phyloP scores from a whole-genome alignment of 2,888 invertebrate genomes.

The Cerceris rybyensis region DNA sequence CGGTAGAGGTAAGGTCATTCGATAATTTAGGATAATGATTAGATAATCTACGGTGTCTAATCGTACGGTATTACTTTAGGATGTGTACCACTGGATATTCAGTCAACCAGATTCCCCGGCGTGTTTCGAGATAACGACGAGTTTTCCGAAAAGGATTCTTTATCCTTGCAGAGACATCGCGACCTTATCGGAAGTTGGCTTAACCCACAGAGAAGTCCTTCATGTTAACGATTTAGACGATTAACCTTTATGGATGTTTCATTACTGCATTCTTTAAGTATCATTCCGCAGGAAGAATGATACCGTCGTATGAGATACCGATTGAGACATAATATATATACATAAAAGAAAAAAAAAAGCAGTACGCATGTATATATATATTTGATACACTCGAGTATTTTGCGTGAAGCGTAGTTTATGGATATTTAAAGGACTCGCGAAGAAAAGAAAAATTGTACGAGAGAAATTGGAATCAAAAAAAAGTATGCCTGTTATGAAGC shows the following conservation, averaged over 20 bases:
- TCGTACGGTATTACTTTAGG: slow-evolving; percentile 83
- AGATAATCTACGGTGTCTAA: not conserved
- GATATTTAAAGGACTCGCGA: slow-evolving; percentile 26
- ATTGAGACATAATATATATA: slow-evolving; percentile 61
- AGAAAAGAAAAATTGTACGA: slow-evolving; percentile 34
- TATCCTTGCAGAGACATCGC: slow-evolving; percentile 83
- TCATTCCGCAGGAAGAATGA: slow-evolving; percentile 64
- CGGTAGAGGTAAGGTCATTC: slow-evolving; percentile 87
- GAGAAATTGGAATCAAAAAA: slow-evolving; percentile 38
- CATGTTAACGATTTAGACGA: slow-evolving; percentile 97
- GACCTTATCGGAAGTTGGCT: slow-evolving; percentile 90
- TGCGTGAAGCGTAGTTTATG: slow-evolving; percentile 64
- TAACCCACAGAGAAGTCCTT: slow-evolving; percentile 94
- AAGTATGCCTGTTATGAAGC: slow-evolving; percentile 25
- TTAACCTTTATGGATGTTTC: slow-evolving; percentile 78
- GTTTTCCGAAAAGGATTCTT: slow-evolving; percentile 95
- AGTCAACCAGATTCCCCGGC: slow-evolving; percentile 96
- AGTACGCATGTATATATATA: slow-evolving; percentile 56
- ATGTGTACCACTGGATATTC: slow-evolving; percentile 96
- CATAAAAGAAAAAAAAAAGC: slow-evolving; percentile 27
- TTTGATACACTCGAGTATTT: slow-evolving; percentile 77
- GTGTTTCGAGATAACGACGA: slow-evolving; percentile 97
- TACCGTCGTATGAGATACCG: slow-evolving; percentile 64
- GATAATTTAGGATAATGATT: not conserved
- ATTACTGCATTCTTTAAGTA: slow-evolving; percentile 59